Conservation (phyloP, 2,888 invertebrate species). For the Vanessa cardui region DNA sequence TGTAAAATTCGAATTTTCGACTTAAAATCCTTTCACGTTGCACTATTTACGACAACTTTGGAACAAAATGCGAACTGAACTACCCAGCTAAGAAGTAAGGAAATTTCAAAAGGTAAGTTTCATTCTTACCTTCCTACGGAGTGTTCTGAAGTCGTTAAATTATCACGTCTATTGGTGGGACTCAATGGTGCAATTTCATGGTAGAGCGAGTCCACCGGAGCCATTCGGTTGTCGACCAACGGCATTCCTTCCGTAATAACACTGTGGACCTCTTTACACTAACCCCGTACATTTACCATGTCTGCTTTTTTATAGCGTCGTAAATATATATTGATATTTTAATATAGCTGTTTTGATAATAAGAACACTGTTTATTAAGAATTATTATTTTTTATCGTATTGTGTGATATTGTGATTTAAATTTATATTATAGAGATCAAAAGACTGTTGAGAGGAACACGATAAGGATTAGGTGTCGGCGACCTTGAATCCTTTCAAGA, state of each 20-base stretch:
- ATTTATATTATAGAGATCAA: too few relatives aligned
- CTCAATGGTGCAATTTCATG: slow-evolving; percentile 41
- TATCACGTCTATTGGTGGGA: slow-evolving; percentile 40
- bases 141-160: slow-evolving; percentile 36
- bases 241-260: slow-evolving; percentile 36
- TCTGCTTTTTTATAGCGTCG: neutral
- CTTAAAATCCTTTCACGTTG: slow-evolving; percentile 4
- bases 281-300: slow-evolving; percentile 5
- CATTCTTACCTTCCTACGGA: slow-evolving; percentile 16
- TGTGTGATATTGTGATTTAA: too few relatives aligned
- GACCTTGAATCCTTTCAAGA: neutral
- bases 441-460: too few relatives aligned
- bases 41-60: slow-evolving; percentile 9
- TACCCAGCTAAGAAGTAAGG: slow-evolving; percentile 11
- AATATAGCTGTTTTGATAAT: neutral
- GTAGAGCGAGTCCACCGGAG: slow-evolving; percentile 28
- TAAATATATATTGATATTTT: neutral
- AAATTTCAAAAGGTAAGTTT: slow-evolving; percentile 8
- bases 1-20: slow-evolving; percentile 9
- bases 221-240: slow-evolving; percentile 32
- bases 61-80: slow-evolving; percentile 7
- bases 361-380: neutral
- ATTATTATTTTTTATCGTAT: too few relatives aligned
- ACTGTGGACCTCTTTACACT: slow-evolving; percentile 16
- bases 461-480: too few relatives aligned